Conservation (phyloP, 1,140 invertebrate species). For the Micrasema longulum region DNA sequence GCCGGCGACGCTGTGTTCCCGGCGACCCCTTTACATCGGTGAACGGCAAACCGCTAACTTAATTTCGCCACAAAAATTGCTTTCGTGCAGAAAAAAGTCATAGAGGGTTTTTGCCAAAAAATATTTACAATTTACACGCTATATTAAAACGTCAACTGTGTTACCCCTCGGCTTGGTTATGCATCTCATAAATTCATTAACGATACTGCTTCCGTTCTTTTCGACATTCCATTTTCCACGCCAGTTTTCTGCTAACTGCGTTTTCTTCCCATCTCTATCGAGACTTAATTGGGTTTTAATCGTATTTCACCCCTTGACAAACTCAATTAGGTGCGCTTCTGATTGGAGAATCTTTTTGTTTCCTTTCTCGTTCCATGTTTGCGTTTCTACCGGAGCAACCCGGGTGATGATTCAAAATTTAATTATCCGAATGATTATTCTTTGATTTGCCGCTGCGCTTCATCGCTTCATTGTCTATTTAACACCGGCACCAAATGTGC, state of each 20-base stretch:
- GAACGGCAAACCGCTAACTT: conserved; percentile 27
- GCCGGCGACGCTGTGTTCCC: conserved; percentile 7
- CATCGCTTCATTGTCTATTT: conserved; percentile 37
- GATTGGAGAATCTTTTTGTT: conserved; percentile 48
- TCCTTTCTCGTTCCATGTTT: conserved; percentile 20
- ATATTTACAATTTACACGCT: conserved; percentile 4
- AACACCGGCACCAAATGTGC: too few species aligned
- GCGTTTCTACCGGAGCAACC: conserved; percentile 6
- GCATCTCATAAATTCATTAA: conserved; percentile 46
- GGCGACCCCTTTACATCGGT: conserved; percentile 10
- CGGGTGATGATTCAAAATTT: conserved; percentile 35
- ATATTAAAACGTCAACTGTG: conserved; percentile 36
- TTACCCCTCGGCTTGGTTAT: conserved; percentile 36
- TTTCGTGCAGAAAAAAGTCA: neutral
- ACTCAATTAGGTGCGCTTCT: conserved; percentile 54
- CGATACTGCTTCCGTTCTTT: conserved; percentile 37
- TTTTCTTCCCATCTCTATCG: conserved; percentile 41
- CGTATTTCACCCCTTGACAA: conserved; percentile 53
- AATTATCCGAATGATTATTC: conserved; percentile 52
- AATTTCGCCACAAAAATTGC: conserved; percentile 25
- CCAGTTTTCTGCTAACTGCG: conserved; percentile 29
- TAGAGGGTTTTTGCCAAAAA: conserved; percentile 11
- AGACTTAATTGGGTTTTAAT: conserved; percentile 53
- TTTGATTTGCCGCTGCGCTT: conserved; percentile 51
- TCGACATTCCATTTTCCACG: conserved; percentile 38